phyloP scores from a whole-genome alignment of 2,797 vertebrate species.

The Erithacus rubecula region DNA sequence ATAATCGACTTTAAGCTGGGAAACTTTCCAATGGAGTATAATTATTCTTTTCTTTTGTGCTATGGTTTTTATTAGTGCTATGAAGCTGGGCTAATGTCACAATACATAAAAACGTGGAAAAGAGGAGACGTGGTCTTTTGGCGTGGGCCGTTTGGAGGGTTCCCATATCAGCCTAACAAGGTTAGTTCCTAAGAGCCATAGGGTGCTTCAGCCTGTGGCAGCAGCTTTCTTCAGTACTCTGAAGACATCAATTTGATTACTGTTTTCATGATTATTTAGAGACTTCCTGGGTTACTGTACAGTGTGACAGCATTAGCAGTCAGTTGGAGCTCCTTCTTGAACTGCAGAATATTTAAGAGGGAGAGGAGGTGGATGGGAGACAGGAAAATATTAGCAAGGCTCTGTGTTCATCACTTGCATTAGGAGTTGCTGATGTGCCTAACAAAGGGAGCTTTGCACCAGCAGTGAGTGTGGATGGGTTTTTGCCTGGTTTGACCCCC shows the following conservation, averaged over 20 bases:
- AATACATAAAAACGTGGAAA: conserved; percentile 75
- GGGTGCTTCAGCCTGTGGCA: background rate
- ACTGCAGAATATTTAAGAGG: conserved; percentile 12
- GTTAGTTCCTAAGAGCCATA: conserved; percentile 56
- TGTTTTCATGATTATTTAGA: conserved; percentile 30
- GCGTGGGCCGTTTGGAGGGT: conserved; percentile 80
- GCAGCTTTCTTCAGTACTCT: conserved; percentile 2
- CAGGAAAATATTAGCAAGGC: background rate
- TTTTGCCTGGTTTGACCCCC: background rate
- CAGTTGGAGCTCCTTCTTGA: background rate
- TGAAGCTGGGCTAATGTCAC: conserved; percentile 78
- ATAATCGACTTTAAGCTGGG: conserved; percentile 49
- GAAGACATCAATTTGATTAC: conserved; percentile 12
- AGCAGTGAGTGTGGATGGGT: background rate
- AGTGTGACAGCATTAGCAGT: background rate
- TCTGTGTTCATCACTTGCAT: background rate
- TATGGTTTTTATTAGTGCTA: conserved; percentile 75
- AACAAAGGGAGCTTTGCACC: background rate
- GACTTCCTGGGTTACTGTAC: background rate
- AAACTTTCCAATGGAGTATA: conserved; percentile 40
- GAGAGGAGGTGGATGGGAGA: background rate
- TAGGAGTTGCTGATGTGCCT: background rate
- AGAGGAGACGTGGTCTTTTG: conserved; percentile 74
- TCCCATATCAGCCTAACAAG: conserved; percentile 77
- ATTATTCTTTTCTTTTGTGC: conserved; percentile 61